A percentile compares a stretch with the other conserved stretches of the same genome.
Evolutionary conservation across 2,888 invertebrate species (phyloP).

Genomic region (Caenorhabditis zanzibari): DNA sequence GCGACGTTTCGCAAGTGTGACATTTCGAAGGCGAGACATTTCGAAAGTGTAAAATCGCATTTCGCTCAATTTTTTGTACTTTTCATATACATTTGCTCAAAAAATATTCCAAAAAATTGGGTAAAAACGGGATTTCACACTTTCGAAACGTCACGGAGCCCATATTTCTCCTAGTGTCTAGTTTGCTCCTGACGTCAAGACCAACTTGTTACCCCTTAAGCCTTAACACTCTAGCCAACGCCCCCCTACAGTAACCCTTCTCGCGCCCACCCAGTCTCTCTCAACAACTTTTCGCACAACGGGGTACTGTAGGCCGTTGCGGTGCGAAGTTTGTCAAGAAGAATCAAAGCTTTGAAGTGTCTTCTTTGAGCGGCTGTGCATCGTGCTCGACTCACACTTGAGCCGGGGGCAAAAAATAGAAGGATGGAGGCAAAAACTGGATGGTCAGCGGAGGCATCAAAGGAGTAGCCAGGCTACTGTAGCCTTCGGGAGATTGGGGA

Average conservation of each 20-base stretch:
- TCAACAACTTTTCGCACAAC: constrained; percentile 22
- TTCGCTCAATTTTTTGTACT: no score
- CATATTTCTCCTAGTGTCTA: no score
- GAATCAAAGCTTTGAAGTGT: constrained; percentile 23
- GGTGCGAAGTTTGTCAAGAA: neutral
- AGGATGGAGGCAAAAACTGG: constrained; percentile 1
- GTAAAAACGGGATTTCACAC: no score
- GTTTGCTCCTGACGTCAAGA: constrained; percentile 42
- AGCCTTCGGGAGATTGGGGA: no score
- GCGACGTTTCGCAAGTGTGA: no score
- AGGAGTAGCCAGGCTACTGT: no score
- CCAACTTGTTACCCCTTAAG: constrained; percentile 20
- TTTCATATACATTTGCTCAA: no score
- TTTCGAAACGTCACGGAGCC: no score
- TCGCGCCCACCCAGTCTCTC: constrained; percentile 32
- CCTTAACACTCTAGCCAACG: neutral
- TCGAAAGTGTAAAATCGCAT: no score
- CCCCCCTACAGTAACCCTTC: constrained; percentile 43
- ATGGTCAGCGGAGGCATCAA: neutral
- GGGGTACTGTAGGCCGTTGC: constrained; percentile 28
- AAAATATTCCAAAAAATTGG: no score
- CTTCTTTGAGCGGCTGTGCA: constrained; percentile 23
- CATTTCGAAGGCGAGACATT: no score
- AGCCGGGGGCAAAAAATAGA: constrained; percentile 3
- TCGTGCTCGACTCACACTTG: constrained; percentile 58